These are phyloP conservation scores for Drosophila bifasciata DNA, from an alignment of 1,140 invertebrate species.

Conservation along the genomic window DNA sequence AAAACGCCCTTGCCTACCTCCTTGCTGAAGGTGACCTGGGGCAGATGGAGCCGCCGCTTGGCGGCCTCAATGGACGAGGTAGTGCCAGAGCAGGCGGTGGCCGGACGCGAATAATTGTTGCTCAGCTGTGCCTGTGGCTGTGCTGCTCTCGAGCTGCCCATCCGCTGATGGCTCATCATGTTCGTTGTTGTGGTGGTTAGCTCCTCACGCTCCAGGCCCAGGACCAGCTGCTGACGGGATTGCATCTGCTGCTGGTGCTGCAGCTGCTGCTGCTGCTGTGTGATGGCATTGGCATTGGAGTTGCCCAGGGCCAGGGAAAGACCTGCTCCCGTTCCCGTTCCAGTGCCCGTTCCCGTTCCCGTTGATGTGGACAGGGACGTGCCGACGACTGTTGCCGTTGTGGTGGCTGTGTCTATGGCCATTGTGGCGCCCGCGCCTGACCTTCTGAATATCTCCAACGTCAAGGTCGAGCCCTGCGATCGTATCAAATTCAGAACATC, in stretches of 20 bases:
- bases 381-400: slow-evolving; percentile 72
- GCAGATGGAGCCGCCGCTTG: slow-evolving; percentile 88
- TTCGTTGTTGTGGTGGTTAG: slow-evolving; percentile 47
- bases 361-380: neutral
- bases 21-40: slow-evolving; percentile 92
- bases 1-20: slow-evolving; percentile 88
- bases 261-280: slow-evolving; percentile 40
- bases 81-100: slow-evolving; percentile 86
- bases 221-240: slow-evolving; percentile 12
- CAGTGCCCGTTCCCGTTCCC: slow-evolving; percentile 59
- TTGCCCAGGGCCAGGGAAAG: slow-evolving; percentile 5
- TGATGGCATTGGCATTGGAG: slow-evolving; percentile 11
- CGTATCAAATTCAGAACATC: slow-evolving; percentile 92
- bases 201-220: slow-evolving; percentile 23
- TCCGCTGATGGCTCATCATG: slow-evolving; percentile 55
- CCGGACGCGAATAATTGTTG: slow-evolving; percentile 79
- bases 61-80: slow-evolving; percentile 85
- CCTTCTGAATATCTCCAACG: slow-evolving; percentile 91
- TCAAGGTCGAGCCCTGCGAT: slow-evolving; percentile 85
- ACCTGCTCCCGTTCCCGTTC: slow-evolving; percentile 13
- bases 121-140: slow-evolving; percentile 25
- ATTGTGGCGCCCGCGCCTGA: slow-evolving; percentile 71
- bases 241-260: slow-evolving; percentile 16
- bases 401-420: neutral
- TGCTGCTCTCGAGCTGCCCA: slow-evolving; percentile 10